Evolutionary conservation across 1,140 invertebrate genomes (phyloP).

Genomic region (Drosophila lacertosa): DNA sequence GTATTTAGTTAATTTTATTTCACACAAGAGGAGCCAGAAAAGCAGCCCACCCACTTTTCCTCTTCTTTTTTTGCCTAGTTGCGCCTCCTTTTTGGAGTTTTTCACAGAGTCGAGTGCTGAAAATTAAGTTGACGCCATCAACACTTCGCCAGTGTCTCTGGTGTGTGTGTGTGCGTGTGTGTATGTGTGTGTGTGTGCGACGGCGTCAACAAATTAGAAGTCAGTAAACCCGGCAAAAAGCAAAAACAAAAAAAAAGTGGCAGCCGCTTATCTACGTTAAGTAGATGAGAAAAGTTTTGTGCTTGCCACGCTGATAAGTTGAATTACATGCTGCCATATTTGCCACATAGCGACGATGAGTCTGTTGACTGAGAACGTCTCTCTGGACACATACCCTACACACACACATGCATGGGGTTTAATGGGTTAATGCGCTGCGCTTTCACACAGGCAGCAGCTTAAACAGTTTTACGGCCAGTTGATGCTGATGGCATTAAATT

Average conservation of each 20-base stretch:
- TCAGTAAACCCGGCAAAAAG: conserved; percentile 65
- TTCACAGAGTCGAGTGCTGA: conserved; percentile 59
- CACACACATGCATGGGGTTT: too few species aligned
- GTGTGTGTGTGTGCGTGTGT: conserved; percentile 23
- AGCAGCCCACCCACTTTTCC: conserved; percentile 13
- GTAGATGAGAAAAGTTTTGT: conserved; percentile 81
- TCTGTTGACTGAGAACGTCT: background rate
- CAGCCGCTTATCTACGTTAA: conserved; percentile 78
- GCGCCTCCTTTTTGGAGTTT: conserved; percentile 41
- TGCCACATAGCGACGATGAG: conserved; percentile 34
- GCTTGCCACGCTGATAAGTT: conserved; percentile 76
- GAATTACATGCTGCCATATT: conserved; percentile 72
- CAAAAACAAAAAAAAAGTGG: conserved; percentile 45
- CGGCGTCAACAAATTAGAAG: conserved; percentile 71
- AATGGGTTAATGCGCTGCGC: conserved; percentile 62
- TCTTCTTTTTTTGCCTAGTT: conserved; percentile 45
- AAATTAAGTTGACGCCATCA: conserved; percentile 81
- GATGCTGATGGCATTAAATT: conserved; percentile 58
- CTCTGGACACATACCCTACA: too few species aligned
- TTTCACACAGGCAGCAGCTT: conserved; percentile 41
- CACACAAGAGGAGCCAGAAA: conserved; percentile 77
- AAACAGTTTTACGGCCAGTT: conserved; percentile 52
- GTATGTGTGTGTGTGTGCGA: conserved; percentile 36
- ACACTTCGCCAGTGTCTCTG: conserved; percentile 64
- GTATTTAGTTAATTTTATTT: conserved; percentile 84